Evolutionary conservation across 2,113 vertebrate species (phyloP).

Genomic region (Pristiophorus japonicus): DNA sequence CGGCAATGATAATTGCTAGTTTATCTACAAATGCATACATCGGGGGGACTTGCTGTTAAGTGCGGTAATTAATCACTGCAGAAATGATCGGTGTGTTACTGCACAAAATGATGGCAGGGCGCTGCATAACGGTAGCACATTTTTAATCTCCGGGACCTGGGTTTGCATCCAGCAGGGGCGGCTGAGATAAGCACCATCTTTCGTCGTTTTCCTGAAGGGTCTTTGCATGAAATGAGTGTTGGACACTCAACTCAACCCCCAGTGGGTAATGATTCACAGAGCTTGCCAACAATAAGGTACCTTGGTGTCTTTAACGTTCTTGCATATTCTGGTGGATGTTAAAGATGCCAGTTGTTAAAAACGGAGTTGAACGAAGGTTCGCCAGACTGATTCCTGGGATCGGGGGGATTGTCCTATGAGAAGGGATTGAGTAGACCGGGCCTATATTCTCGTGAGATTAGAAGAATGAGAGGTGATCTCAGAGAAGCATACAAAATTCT

Average conservation of each 20-base stretch:
- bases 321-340: neutral
- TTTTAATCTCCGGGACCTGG: neutral
- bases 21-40: neutral
- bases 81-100: neutral
- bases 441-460: no score
- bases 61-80: neutral
- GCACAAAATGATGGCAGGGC: neutral
- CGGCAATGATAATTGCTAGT: neutral
- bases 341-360: neutral
- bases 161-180: neutral
- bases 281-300: neutral
- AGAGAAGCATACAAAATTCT: no score
- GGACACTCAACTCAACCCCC: neutral
- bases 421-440: no score
- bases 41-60: neutral
- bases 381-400: no score
- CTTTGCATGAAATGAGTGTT: constrained; percentile 38
- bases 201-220: constrained; percentile 38
- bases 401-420: no score
- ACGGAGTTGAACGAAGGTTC: no score
- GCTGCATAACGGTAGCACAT: neutral
- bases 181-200: neutral
- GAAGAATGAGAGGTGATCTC: no score
- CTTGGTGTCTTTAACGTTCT: neutral
- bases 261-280: neutral